These are phyloP conservation scores for Glyptemys insculpta DNA, from an alignment of 2,797 vertebrate genomes.

Conservation along the genomic window DNA sequence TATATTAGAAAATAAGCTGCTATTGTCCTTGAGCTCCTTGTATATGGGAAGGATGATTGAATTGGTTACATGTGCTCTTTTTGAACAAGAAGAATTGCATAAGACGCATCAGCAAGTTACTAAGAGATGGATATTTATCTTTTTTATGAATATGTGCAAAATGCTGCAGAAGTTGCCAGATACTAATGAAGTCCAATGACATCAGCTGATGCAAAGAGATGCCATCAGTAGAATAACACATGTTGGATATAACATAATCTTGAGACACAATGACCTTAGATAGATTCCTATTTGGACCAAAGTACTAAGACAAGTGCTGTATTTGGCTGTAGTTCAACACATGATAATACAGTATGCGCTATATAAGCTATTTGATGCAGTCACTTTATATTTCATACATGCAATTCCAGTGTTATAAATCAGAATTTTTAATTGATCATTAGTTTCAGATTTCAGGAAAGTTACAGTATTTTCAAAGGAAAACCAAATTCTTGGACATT, in stretches of 20 bases:
- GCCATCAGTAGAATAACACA: not conserved
- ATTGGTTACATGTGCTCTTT: conserved; percentile 18
- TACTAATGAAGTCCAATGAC: not conserved
- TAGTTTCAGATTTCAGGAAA: conserved; percentile 19
- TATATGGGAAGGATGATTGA: not conserved
- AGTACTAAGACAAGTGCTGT: not conserved
- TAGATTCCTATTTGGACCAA: not conserved
- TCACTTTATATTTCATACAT: not conserved
- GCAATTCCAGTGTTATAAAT: not conserved
- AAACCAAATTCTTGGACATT: not conserved
- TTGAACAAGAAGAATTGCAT: conserved; percentile 8
- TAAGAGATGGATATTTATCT: not conserved
- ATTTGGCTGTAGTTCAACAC: not conserved
- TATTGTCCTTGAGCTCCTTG: conserved; percentile 52
- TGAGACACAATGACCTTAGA: not conserved
- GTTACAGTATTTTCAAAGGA: not conserved
- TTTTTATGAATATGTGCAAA: not conserved
- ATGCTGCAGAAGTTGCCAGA: not conserved
- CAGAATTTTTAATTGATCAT: not conserved
- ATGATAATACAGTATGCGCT: not conserved
- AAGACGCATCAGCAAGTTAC: conserved; percentile 15
- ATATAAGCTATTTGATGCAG: not conserved
- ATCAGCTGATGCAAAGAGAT: not conserved
- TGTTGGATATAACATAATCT: not conserved
- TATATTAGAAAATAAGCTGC: not conserved